Evolutionary conservation across 2,113 vertebrate genomes (phyloP).

Genomic region (Macrotis lagotis): DNA sequence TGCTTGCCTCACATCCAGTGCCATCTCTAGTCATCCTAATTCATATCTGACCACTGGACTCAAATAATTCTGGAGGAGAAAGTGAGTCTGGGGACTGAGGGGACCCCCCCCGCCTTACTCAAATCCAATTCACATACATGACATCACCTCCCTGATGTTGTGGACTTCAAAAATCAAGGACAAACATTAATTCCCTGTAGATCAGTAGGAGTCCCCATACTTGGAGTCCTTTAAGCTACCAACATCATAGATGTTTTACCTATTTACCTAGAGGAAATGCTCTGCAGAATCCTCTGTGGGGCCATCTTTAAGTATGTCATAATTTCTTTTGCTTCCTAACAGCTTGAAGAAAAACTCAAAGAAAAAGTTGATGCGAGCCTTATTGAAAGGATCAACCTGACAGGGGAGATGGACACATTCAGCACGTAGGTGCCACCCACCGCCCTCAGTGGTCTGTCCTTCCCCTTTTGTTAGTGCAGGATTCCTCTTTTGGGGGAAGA

Average conservation of each 20-base stretch:
- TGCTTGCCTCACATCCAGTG: no score
- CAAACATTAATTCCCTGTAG: neutral
- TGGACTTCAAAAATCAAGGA: no score
- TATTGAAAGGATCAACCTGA: constrained; percentile 94
- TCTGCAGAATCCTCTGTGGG: neutral
- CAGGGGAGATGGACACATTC: constrained; percentile 98
- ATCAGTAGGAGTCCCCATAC: neutral
- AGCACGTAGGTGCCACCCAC: constrained; percentile 90
- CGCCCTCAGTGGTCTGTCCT: neutral
- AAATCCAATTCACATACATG: no score
- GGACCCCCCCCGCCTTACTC: no score
- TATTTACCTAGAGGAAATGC: neutral
- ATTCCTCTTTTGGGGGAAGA: constrained; percentile 30
- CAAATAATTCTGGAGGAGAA: no score
- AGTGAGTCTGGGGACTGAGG: no score
- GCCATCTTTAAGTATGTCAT: neutral
- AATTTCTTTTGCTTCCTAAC: constrained; percentile 71
- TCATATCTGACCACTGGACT: no score
- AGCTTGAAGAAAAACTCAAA: constrained; percentile 99
- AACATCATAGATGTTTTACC: neutral
- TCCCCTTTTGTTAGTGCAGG: constrained; percentile 35
- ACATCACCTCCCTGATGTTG: no score
- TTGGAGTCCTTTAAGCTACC: neutral
- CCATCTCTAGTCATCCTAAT: no score
- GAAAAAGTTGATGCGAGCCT: constrained; percentile 96